These are phyloP conservation scores for Ispidina lecontei DNA, from an alignment of 2,797 vertebrate species.

Conservation along the genomic window DNA sequence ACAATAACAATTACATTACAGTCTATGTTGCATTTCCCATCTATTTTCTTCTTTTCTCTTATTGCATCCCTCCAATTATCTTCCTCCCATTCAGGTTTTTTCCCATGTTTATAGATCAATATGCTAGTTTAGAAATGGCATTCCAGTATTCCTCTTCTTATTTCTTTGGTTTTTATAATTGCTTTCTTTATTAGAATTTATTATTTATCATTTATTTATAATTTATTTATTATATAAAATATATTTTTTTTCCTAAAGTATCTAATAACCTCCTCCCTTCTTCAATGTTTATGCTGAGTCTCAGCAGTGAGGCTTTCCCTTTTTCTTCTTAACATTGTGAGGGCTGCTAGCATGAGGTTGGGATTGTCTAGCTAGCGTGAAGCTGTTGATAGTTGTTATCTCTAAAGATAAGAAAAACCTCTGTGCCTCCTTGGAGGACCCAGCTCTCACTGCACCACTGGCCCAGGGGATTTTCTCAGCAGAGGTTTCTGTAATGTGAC, in stretches of 20 bases:
- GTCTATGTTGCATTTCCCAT: not conserved
- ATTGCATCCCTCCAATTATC: not conserved
- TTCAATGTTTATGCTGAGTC: not conserved
- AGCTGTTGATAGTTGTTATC: not conserved
- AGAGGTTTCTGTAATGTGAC: not conserved
- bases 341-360: not conserved
- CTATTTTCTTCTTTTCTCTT: not conserved
- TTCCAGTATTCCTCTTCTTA: accelerated
- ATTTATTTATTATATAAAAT: not conserved
- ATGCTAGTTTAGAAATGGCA: not conserved
- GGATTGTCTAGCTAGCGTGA: not conserved
- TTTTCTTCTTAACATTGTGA: not conserved
- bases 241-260: not conserved
- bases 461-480: not conserved
- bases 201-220: not conserved
- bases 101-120: not conserved
- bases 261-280: not conserved
- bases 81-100: not conserved
- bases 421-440: not conserved
- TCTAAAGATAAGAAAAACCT: not conserved
- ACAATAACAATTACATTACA: not conserved
- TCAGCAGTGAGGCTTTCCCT: not conserved
- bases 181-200: not conserved
- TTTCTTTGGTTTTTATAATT: not conserved
- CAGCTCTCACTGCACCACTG: not conserved